These are phyloP conservation scores for Girardia tigrina DNA, from an alignment of 2,888 invertebrate genomes.

Conservation along the genomic window DNA sequence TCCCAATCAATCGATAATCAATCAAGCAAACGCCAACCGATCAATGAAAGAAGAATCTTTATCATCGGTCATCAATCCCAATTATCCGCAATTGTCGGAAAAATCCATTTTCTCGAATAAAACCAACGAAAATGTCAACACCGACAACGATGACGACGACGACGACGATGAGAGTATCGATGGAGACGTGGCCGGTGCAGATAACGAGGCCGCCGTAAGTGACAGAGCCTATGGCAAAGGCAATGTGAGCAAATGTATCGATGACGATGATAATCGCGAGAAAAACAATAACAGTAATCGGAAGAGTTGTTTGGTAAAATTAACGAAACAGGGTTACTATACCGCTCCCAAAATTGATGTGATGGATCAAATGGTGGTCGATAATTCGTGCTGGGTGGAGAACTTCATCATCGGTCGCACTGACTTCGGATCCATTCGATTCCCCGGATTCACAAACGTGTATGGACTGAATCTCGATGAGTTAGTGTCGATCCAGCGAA, in stretches of 20 bases:
- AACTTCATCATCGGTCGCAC: slow-evolving; percentile 70
- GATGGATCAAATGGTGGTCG: slow-evolving; percentile 55
- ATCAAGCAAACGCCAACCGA: not conserved
- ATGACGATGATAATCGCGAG: not conserved
- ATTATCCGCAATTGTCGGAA: not conserved
- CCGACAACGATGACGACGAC: not conserved
- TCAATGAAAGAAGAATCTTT: not conserved
- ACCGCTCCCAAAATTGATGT: slow-evolving; percentile 72
- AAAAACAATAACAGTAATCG: not conserved
- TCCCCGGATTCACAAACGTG: slow-evolving; percentile 68
- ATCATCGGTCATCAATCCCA: not conserved
- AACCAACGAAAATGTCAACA: not conserved
- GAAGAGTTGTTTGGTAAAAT: slow-evolving; percentile 56
- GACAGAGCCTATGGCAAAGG: too few species aligned
- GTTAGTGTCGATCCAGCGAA: slow-evolving; percentile 75
- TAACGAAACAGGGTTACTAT: slow-evolving; percentile 72
- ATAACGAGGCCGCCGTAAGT: too few species aligned
- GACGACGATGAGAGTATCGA: not conserved
- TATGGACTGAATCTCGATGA: slow-evolving; percentile 71
- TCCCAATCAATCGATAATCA: not conserved
- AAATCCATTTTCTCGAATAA: not conserved
- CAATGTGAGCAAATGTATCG: too few species aligned
- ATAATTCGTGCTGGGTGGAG: slow-evolving; percentile 68
- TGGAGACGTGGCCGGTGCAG: too few species aligned
- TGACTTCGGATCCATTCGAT: slow-evolving; percentile 77